Conservation (phyloP, 2,113 vertebrate genomes). For the Aspidoscelis tigris region DNA sequence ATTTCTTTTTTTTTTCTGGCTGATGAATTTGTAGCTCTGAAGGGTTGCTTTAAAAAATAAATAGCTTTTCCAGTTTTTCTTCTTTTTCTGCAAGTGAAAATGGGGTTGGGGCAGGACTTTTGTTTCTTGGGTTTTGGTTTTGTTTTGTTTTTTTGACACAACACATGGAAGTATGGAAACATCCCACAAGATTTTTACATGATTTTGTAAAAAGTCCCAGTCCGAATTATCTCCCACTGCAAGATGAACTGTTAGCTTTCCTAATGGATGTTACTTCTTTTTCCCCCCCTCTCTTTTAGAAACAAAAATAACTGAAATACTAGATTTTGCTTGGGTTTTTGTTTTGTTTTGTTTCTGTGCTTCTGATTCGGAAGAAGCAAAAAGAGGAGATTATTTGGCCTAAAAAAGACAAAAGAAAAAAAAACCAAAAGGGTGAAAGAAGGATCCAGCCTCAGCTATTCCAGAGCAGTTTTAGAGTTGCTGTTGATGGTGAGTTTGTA, state of each 20-base stretch:
- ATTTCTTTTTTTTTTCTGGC: slow-evolving; percentile 95
- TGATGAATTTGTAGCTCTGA: slow-evolving; percentile 91
- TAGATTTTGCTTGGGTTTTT: slow-evolving; percentile 66
- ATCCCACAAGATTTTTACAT: slow-evolving; percentile 79
- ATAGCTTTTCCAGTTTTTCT: slow-evolving; percentile 90
- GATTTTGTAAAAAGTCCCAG: slow-evolving; percentile 74
- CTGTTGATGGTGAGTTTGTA: slow-evolving; percentile 98
- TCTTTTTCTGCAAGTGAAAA: slow-evolving; percentile 84
- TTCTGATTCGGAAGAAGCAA: slow-evolving; percentile 85
- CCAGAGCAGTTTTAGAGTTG: slow-evolving; percentile 92
- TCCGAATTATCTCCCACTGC: slow-evolving; percentile 86
- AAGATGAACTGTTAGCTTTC: slow-evolving; percentile 93
- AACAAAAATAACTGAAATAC: slow-evolving; percentile 84
- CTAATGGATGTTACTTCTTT: slow-evolving; percentile 86
- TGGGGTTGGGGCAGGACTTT: slow-evolving; percentile 68
- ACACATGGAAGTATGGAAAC: slow-evolving; percentile 78
- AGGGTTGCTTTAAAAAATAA: slow-evolving; percentile 94
- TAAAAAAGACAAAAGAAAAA: slow-evolving; percentile 43
- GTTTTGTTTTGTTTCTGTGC: slow-evolving; percentile 71
- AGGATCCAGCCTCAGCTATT: slow-evolving; percentile 86
- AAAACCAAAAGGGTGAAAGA: slow-evolving; percentile 58
- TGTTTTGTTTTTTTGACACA: slow-evolving; percentile 66
- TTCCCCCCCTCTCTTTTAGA: slow-evolving; percentile 59
- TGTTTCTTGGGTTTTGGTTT: slow-evolving; percentile 27
- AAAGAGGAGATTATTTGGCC: slow-evolving; percentile 79